Evolutionary conservation across 2,113 vertebrate genomes (phyloP).

Genomic region (Actenoides lindsayi): DNA sequence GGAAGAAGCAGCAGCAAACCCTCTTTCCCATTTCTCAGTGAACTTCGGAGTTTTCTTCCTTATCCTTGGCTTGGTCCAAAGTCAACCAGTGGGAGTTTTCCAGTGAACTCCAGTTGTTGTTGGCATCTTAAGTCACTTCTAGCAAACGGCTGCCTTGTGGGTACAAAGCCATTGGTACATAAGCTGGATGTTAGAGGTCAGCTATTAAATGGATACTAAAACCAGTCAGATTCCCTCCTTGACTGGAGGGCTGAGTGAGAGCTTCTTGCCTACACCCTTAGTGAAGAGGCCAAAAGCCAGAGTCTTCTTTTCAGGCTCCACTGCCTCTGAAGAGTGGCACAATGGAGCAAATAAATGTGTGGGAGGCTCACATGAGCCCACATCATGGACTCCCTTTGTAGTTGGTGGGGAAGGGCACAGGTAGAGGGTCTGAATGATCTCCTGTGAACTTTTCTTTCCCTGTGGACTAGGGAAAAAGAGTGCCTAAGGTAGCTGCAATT

Average conservation of each 20-base stretch:
- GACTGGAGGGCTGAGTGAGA: neutral
- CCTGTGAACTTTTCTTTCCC: neutral
- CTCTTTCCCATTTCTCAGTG: neutral
- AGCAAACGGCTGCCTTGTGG: neutral
- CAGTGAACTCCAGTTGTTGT: neutral
- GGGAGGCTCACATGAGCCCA: neutral
- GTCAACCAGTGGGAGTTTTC: neutral
- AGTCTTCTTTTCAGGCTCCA: neutral
- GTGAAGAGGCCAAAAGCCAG: neutral
- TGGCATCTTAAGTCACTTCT: neutral
- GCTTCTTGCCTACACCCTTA: neutral
- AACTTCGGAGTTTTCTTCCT: neutral
- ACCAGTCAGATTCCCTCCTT: neutral
- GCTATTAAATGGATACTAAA: neutral
- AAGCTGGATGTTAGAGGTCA: neutral
- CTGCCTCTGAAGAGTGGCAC: neutral
- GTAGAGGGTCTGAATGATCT: neutral
- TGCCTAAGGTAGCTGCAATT: neutral
- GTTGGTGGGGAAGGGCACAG: neutral
- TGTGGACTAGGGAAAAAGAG: neutral
- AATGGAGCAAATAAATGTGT: accelerated
- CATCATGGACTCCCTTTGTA: neutral
- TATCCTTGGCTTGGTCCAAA: neutral
- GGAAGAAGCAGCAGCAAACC: neutral
- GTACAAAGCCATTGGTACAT: neutral